These are phyloP conservation scores for Plemyria rubiginata DNA, from an alignment of 2,888 invertebrate species.

Conservation along the genomic window DNA sequence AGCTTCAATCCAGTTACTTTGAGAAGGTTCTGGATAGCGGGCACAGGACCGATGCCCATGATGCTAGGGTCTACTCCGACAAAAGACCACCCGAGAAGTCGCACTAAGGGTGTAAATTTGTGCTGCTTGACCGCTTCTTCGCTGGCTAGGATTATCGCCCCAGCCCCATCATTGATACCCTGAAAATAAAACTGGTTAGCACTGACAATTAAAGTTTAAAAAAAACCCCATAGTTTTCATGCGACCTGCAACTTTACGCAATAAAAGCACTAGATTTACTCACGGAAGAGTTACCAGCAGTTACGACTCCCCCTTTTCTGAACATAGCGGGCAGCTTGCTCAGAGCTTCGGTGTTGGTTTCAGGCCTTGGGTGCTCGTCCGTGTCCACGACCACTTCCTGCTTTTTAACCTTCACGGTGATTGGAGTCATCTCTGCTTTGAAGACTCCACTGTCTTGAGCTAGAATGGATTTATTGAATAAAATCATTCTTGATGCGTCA, in stretches of 20 bases:
- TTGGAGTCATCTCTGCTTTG: conserved; percentile 93
- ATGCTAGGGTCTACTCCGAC: conserved; percentile 97
- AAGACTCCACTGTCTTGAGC: conserved; percentile 95
- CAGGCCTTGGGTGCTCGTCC: conserved; percentile 97
- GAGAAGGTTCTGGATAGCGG: conserved; percentile 94
- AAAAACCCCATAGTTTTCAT: no score
- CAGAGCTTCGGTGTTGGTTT: conserved; percentile 92
- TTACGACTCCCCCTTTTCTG: conserved; percentile 96
- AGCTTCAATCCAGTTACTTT: conserved; percentile 90
- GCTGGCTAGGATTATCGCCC: conserved; percentile 93
- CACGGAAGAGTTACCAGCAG: conserved; percentile 97
- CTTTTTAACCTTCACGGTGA: conserved; percentile 92
- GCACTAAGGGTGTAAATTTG: conserved; percentile 93
- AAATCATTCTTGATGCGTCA: no score
- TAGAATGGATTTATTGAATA: no score
- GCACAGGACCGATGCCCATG: conserved; percentile 98
- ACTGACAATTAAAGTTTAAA: not conserved
- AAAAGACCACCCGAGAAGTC: conserved; percentile 93
- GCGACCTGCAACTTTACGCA: no score
- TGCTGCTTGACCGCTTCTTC: conserved; percentile 91
- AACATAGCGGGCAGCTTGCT: conserved; percentile 94
- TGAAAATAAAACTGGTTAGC: conserved; percentile 56
- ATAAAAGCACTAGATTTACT: conserved; percentile 10
- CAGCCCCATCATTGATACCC: conserved; percentile 98
- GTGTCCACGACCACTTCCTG: conserved; percentile 89